Evolutionary conservation across 2,113 vertebrate genomes (phyloP).

Genomic region (Desmodus rotundus): DNA sequence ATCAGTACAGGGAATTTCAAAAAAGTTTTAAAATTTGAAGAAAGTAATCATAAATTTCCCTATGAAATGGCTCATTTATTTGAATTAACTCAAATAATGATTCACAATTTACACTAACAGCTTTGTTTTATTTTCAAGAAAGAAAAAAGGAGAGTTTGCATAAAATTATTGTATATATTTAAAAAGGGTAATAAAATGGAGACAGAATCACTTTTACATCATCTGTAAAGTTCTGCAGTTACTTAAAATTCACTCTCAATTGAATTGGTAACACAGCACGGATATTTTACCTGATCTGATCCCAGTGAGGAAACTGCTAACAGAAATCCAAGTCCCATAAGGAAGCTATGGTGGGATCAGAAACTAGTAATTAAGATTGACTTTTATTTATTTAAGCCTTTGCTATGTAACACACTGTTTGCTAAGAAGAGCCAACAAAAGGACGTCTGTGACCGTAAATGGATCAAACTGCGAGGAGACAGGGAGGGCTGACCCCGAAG

Average conservation of each 20-base stretch:
- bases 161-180: slow-evolving; percentile 2
- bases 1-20: slow-evolving; percentile 10
- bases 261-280: not conserved
- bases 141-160: not conserved
- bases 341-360: not conserved
- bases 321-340: not conserved
- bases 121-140: slow-evolving; percentile 27
- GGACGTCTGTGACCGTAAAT: not conserved
- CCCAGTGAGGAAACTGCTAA: not conserved
- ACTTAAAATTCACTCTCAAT: not conserved
- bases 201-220: slow-evolving; percentile 4
- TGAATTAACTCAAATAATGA: slow-evolving; percentile 27
- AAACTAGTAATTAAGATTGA: not conserved
- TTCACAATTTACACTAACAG: not conserved
- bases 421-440: slow-evolving; percentile 28
- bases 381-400: not conserved
- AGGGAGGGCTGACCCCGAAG: not conserved
- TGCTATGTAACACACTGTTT: not conserved
- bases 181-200: not conserved
- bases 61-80: not conserved
- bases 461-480: not conserved
- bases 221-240: not conserved
- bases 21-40: slow-evolving; percentile 9
- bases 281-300: not conserved
- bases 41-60: not conserved